These are phyloP conservation scores for Chlamydotis undulata DNA, from an alignment of 2,113 vertebrate genomes.

Conservation along the genomic window DNA sequence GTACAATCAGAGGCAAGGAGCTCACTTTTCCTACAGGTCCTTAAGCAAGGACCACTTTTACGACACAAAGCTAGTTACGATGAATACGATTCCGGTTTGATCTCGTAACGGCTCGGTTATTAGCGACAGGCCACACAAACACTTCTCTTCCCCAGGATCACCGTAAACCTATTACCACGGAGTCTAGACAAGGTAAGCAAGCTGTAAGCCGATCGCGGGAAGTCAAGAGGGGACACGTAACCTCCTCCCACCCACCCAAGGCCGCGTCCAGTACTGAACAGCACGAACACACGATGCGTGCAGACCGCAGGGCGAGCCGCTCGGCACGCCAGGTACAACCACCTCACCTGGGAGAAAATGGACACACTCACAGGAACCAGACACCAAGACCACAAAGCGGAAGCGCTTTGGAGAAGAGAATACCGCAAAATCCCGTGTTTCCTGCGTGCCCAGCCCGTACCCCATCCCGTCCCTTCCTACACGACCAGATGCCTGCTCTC, in stretches of 20 bases:
- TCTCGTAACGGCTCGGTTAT: neutral
- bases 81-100: neutral
- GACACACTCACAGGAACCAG: neutral
- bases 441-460: neutral
- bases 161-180: neutral
- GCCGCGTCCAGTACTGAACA: neutral
- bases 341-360: no score
- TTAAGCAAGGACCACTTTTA: neutral
- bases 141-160: neutral
- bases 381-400: rapidly evolving
- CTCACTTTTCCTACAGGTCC: no score
- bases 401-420: neutral
- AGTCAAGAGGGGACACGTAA: neutral
- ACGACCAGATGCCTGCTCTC: neutral
- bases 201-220: neutral
- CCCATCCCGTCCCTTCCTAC: neutral
- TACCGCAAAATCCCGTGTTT: neutral
- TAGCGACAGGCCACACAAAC: neutral
- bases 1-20: neutral
- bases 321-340: neutral
- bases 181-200: slow-evolving; percentile 8
- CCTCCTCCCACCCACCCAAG: neutral
- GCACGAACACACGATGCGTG: rapidly evolving
- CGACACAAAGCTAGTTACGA: neutral
- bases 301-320: neutral